Conservation (phyloP, 1,140 invertebrate genomes). For the Tachypleus tridentatus region DNA sequence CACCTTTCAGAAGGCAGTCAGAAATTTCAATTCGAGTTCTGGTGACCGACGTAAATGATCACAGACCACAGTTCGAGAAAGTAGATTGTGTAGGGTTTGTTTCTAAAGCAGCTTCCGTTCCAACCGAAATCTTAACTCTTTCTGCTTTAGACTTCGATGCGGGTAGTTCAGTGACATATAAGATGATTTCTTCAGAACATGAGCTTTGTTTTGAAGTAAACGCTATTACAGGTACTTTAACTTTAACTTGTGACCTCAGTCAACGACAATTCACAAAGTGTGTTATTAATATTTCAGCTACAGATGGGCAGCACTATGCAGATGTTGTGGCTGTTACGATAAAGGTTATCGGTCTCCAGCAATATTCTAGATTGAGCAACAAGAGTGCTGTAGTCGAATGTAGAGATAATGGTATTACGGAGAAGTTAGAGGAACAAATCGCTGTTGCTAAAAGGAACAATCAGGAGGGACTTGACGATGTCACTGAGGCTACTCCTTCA, state of each 20-base stretch:
- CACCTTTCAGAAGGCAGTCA: slow-evolving; percentile 75
- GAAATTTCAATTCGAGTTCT: slow-evolving; percentile 70
- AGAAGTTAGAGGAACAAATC: slow-evolving; percentile 59
- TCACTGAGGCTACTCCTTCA: slow-evolving; percentile 47
- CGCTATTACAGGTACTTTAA: slow-evolving; percentile 55
- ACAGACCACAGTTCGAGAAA: slow-evolving; percentile 60
- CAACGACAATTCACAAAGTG: slow-evolving; percentile 35
- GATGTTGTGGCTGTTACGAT: slow-evolving; percentile 61
- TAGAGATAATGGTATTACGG: slow-evolving; percentile 66
- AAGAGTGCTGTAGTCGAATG: slow-evolving; percentile 50
- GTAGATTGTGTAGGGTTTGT: slow-evolving; percentile 72
- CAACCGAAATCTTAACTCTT: slow-evolving; percentile 73
- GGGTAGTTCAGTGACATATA: slow-evolving; percentile 75
- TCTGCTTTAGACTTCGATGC: slow-evolving; percentile 89
- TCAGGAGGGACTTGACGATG: slow-evolving; percentile 52
- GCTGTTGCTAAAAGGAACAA: slow-evolving; percentile 51
- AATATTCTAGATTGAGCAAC: slow-evolving; percentile 73
- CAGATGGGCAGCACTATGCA: slow-evolving; percentile 81
- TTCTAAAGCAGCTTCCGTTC: slow-evolving; percentile 59
- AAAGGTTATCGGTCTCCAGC: slow-evolving; percentile 46
- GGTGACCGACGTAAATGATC: slow-evolving; percentile 81
- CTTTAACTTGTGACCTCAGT: slow-evolving; percentile 61
- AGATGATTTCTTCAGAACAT: slow-evolving; percentile 72
- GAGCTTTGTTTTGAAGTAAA: slow-evolving; percentile 86
- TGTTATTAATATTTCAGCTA: slow-evolving; percentile 53